Percentiles rank a stretch among this genome's conserved stretches.
Evolutionary conservation across 2,888 invertebrate species (phyloP).

Genomic region (Caenorhabditis parvicauda): DNA sequence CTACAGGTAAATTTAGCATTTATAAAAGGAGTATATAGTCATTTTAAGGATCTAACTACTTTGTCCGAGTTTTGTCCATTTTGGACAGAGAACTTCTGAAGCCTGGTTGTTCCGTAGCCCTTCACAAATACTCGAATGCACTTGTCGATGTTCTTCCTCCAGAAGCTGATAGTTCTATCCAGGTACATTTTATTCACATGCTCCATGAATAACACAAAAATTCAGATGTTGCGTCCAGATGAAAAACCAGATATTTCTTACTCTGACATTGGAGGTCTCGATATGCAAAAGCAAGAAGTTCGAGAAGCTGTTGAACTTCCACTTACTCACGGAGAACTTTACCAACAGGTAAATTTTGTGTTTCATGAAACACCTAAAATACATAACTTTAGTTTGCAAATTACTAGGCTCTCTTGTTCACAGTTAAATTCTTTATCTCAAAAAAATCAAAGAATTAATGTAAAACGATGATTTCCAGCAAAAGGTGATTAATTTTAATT

Average conservation of each 20-base stretch:
- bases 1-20: conserved; percentile 71
- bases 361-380: too few species aligned
- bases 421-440: too few species aligned
- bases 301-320: conserved; percentile 95
- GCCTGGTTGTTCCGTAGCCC: conserved; percentile 94
- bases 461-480: too few species aligned
- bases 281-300: conserved; percentile 99
- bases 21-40: neutral
- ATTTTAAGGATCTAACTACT: conserved; percentile 86
- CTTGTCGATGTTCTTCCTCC: conserved; percentile 96
- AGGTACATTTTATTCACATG: too few species aligned
- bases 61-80: conserved; percentile 94
- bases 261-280: conserved; percentile 97
- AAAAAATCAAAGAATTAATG: too few species aligned
- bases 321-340: conserved; percentile 93
- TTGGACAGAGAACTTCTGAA: conserved; percentile 94
- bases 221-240: conserved; percentile 80
- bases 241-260: conserved; percentile 85
- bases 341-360: conserved; percentile 82
- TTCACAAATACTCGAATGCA: conserved; percentile 99
- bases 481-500: too few species aligned
- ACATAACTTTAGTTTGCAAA: too few species aligned
- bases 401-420: too few species aligned
- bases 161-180: conserved; percentile 97
- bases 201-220: neutral